Percentiles rank a stretch among this genome's conserved stretches.
phyloP scores from a whole-genome alignment of 2,888 invertebrate genomes.

The Drosophila melanocephala region DNA sequence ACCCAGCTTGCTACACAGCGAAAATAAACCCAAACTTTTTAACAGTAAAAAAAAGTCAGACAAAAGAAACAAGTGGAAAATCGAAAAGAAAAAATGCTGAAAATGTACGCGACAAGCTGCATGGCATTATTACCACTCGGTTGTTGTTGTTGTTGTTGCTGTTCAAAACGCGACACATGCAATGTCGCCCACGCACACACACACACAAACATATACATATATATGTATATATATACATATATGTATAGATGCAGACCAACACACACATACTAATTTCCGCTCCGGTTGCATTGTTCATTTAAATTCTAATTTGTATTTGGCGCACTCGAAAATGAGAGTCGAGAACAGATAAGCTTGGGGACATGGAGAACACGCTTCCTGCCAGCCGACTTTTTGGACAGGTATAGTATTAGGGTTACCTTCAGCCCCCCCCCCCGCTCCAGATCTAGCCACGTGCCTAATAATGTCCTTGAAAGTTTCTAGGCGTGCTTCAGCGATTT shows the following conservation, averaged over 20 bases:
- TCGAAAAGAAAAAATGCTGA: constrained; percentile 29
- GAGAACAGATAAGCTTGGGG: constrained; percentile 49
- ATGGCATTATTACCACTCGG: constrained; percentile 72
- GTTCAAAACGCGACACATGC: constrained; percentile 62
- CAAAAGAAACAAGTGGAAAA: constrained; percentile 22
- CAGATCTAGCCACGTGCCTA: constrained; percentile 56
- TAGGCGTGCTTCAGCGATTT: constrained; percentile 52
- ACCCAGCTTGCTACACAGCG: constrained; percentile 59
- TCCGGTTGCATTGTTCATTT: constrained; percentile 79
- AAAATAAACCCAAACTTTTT: constrained; percentile 56
- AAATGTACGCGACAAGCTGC: constrained; percentile 68
- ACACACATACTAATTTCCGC: constrained; percentile 64
- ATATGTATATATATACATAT: constrained; percentile 15
- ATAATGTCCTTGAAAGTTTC: constrained; percentile 74
- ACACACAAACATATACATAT: constrained; percentile 27
- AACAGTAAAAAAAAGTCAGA: constrained; percentile 29
- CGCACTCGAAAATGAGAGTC: constrained; percentile 65
- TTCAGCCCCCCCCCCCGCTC: not conserved
- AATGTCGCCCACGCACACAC: constrained; percentile 61
- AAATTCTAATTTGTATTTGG: constrained; percentile 81
- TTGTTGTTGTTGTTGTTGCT: constrained; percentile 36
- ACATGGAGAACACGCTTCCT: constrained; percentile 60
- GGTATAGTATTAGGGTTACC: constrained; percentile 28
- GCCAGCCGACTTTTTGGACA: constrained; percentile 59
- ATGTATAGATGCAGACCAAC: constrained; percentile 1